These are phyloP conservation scores for Aphelenchoides fujianensis DNA, from an alignment of 1,140 invertebrate genomes.

Conservation along the genomic window DNA sequence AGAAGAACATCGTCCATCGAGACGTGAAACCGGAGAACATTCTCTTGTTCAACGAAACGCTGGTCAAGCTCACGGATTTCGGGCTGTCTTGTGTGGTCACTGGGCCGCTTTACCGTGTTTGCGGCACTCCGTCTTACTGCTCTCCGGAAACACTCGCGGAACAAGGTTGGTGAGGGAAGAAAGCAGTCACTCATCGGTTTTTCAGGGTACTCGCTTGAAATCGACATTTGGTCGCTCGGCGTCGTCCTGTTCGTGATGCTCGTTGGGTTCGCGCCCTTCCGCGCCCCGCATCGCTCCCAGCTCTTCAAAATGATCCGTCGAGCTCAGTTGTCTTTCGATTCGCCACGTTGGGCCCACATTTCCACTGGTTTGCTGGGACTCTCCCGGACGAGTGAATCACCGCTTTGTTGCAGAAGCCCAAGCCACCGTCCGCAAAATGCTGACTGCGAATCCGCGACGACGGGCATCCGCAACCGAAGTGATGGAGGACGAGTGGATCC, in stretches of 20 bases:
- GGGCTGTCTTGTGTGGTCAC: constrained; percentile 61
- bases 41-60: constrained; percentile 55
- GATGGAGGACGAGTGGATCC: constrained; percentile 39
- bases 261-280: constrained; percentile 52
- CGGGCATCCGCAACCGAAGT: constrained; percentile 27
- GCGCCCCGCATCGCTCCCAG: constrained; percentile 28
- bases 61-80: constrained; percentile 66
- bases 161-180: constrained; percentile 23
- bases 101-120: constrained; percentile 47
- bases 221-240: constrained; percentile 52
- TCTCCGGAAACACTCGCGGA: constrained; percentile 36
- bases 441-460: constrained; percentile 10
- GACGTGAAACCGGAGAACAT: constrained; percentile 66
- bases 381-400: constrained; percentile 6
- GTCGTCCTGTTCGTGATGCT: constrained; percentile 46
- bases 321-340: constrained; percentile 36
- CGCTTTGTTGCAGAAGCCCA: constrained; percentile 37
- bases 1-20: constrained; percentile 63
- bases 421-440: constrained; percentile 37
- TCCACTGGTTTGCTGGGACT: constrained; percentile 29
- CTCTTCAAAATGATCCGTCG: constrained; percentile 40
- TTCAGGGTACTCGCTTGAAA: constrained; percentile 46
- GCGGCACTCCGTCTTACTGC: constrained; percentile 49
- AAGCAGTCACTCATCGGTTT: not conserved
- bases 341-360: constrained; percentile 37